These are phyloP conservation scores for Atlantisia rogersi DNA, from an alignment of 2,113 vertebrate species.

Conservation along the genomic window DNA sequence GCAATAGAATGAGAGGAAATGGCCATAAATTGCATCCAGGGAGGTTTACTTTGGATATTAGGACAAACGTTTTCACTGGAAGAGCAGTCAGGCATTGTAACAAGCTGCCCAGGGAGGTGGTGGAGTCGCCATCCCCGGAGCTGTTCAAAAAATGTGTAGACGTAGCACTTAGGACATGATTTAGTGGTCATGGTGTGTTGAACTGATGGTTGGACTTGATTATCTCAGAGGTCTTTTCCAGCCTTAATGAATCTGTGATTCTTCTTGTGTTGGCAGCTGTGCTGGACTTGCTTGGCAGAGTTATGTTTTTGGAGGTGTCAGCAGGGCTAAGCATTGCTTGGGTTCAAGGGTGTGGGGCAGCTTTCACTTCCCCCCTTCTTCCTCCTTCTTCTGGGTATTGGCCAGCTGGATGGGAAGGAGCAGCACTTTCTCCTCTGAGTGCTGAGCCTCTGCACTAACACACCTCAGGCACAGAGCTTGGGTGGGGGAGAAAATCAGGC, in stretches of 20 bases:
- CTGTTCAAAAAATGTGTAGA: too few relatives aligned
- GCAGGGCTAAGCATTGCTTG: neutral
- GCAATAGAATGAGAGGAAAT: too few relatives aligned
- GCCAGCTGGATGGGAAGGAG: neutral
- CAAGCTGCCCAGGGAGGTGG: too few relatives aligned
- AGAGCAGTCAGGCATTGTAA: too few relatives aligned
- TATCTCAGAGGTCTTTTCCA: too few relatives aligned
- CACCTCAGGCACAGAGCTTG: neutral
- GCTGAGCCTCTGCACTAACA: neutral
- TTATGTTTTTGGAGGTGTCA: neutral
- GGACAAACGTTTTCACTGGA: too few relatives aligned
- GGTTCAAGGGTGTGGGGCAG: neutral
- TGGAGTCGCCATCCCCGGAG: too few relatives aligned
- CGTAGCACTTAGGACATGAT: too few relatives aligned
- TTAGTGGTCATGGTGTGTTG: too few relatives aligned
- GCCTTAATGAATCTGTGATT: neutral
- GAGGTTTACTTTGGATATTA: too few relatives aligned
- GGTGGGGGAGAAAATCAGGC: neutral
- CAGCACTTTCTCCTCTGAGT: neutral
- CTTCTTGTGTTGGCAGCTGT: rapidly evolving
- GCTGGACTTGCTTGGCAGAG: neutral
- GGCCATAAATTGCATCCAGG: too few relatives aligned
- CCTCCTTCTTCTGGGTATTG: neutral
- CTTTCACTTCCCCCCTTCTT: neutral
- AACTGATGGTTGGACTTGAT: too few relatives aligned